A percentile compares a stretch with the other conserved stretches of the same genome.
Evolutionary conservation across 2,113 vertebrate species (phyloP).

Genomic region (Leucopsar rothschildi): DNA sequence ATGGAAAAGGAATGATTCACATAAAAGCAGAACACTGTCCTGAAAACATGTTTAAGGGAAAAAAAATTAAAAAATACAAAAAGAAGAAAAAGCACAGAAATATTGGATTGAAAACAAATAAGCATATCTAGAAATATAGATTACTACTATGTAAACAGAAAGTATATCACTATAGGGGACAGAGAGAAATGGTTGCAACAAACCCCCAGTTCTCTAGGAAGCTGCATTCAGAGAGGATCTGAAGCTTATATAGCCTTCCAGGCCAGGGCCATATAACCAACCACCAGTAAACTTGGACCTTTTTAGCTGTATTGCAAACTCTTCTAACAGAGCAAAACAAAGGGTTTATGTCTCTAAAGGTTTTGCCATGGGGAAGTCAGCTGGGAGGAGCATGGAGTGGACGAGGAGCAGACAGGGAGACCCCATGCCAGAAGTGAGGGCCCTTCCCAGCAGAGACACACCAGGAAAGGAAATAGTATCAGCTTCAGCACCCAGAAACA

Average conservation of each 20-base stretch:
- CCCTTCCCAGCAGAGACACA: rapidly evolving
- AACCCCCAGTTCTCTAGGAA: background rate
- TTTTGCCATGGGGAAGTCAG: background rate
- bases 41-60: background rate
- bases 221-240: background rate
- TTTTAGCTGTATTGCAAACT: background rate
- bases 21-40: background rate
- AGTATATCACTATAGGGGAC: background rate
- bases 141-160: background rate
- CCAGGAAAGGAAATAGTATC: background rate
- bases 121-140: background rate
- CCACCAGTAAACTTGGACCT: background rate
- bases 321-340: background rate
- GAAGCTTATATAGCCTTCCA: background rate
- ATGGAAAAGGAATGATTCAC: background rate
- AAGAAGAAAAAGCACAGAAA: background rate
- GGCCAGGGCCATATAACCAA: background rate
- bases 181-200: background rate
- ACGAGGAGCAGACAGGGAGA: background rate
- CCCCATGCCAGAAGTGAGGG: background rate
- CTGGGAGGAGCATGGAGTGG: background rate
- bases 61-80: background rate
- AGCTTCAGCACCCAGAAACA: background rate
- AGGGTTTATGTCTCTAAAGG: background rate
- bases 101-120: background rate